Conservation (phyloP, 2,797 vertebrate genomes). For the Dromococcyx pavoninus region DNA sequence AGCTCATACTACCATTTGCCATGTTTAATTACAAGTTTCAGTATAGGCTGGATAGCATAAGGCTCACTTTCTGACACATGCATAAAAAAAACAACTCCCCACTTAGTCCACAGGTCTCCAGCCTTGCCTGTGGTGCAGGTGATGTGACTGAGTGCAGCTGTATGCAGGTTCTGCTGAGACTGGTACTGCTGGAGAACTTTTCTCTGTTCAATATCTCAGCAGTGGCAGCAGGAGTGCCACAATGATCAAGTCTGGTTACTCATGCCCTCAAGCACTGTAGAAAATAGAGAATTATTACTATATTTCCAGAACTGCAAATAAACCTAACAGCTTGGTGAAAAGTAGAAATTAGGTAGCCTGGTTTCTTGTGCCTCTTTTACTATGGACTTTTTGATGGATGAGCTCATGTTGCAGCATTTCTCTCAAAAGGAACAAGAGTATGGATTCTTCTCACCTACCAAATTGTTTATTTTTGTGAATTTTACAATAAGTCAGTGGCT, state of each 20-base stretch:
- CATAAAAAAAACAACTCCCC: not conserved
- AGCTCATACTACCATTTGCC: not conserved
- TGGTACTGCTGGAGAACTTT: not conserved
- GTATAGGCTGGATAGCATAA: not conserved
- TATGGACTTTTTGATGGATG: not conserved
- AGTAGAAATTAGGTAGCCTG: not conserved
- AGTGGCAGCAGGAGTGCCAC: not conserved
- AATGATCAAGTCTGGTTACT: not conserved
- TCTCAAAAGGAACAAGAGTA: not conserved
- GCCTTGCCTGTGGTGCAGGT: not conserved
- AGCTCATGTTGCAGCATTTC: not conserved
- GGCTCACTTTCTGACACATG: fast-evolving
- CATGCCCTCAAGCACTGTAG: not conserved
- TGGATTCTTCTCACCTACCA: not conserved
- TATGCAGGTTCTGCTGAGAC: not conserved
- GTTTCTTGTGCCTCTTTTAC: not conserved
- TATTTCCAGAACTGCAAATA: not conserved
- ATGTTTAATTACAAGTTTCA: not conserved
- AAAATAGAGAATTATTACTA: fast-evolving
- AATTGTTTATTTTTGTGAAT: not conserved
- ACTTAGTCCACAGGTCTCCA: not conserved
- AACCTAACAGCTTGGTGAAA: not conserved
- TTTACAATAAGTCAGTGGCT: not conserved
- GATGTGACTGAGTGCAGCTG: fast-evolving
- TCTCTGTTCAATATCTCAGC: not conserved